phyloP scores from a whole-genome alignment of 2,113 vertebrate genomes.

The Brachirus orientalis region DNA sequence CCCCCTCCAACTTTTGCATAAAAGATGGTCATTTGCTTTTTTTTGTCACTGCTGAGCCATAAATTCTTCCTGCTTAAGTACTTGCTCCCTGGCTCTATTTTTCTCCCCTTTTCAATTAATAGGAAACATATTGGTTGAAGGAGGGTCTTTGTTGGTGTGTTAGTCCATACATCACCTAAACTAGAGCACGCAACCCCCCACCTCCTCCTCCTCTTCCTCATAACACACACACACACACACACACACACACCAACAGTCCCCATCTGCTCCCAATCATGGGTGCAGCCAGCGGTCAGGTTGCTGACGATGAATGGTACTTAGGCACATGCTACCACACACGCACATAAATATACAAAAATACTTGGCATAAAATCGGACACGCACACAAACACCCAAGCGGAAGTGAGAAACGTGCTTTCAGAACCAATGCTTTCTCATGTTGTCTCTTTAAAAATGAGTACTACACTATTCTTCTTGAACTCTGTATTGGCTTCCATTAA shows the following conservation, averaged over 20 bases:
- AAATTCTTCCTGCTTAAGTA: conserved; percentile 63
- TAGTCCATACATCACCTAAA: conserved; percentile 81
- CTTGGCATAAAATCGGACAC: too few species aligned
- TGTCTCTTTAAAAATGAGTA: neutral
- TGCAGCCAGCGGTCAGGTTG: conserved; percentile 81
- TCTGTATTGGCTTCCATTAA: too few species aligned
- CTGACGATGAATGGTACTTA: conserved; percentile 44
- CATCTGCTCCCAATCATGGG: conserved; percentile 83
- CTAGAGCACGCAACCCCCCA: conserved; percentile 59
- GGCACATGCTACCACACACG: conserved; percentile 20
- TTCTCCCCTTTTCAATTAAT: conserved; percentile 71
- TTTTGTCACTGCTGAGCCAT: conserved; percentile 51
- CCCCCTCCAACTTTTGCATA: conserved; percentile 12
- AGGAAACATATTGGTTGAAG: conserved; percentile 67
- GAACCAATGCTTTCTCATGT: conserved; percentile 11
- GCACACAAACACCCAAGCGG: neutral
- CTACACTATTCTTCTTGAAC: too few species aligned
- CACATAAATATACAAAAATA: conserved; percentile 16
- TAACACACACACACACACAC: conserved; percentile 21
- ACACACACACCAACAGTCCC: conserved; percentile 64
- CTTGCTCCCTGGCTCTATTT: conserved; percentile 51
- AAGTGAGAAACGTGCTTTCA: conserved; percentile 8
- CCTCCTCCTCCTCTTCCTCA: conserved; percentile 3
- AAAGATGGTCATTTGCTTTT: conserved; percentile 39
- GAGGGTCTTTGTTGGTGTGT: conserved; percentile 74